phyloP scores from a whole-genome alignment of 2,113 vertebrate genomes.

The Mixornis gularis region DNA sequence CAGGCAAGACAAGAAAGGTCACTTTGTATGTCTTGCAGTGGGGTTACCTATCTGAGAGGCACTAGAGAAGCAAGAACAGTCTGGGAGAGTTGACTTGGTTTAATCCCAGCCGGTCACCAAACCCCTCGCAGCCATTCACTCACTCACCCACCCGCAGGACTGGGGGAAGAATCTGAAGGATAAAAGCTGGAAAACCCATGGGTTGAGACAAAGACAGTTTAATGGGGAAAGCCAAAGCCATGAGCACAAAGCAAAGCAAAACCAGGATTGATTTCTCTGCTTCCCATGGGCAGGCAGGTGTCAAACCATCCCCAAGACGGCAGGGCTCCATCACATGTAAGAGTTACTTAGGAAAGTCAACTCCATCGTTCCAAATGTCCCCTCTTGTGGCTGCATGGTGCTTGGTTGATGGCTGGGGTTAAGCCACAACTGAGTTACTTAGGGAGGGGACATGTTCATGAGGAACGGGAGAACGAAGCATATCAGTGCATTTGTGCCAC shows the following conservation, averaged over 20 bases:
- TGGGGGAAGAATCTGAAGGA: background rate
- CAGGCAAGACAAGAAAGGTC: background rate
- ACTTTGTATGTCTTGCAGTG: background rate
- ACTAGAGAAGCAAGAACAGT: background rate
- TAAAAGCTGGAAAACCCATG: background rate
- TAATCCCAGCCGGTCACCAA: background rate
- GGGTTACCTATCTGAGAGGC: background rate
- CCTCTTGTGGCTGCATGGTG: background rate
- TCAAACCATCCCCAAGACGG: background rate
- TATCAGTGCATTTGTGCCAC: background rate
- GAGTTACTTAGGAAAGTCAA: background rate
- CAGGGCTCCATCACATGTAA: background rate
- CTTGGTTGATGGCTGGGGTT: background rate
- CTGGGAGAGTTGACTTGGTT: background rate
- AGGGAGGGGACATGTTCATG: background rate
- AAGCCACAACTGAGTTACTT: background rate
- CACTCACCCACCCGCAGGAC: fast-evolving
- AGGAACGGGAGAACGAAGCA: background rate
- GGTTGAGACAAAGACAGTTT: background rate
- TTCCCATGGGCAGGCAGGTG: background rate
- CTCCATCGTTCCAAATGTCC: background rate
- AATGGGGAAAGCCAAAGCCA: background rate
- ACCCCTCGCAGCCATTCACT: fast-evolving
- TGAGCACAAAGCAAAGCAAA: background rate
- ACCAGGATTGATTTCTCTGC: background rate